Evolutionary conservation across 2,113 vertebrate species (phyloP), one percentile per base, ranked within the genome.

Genomic region (Campylomormyrus tamandua): DNA sequence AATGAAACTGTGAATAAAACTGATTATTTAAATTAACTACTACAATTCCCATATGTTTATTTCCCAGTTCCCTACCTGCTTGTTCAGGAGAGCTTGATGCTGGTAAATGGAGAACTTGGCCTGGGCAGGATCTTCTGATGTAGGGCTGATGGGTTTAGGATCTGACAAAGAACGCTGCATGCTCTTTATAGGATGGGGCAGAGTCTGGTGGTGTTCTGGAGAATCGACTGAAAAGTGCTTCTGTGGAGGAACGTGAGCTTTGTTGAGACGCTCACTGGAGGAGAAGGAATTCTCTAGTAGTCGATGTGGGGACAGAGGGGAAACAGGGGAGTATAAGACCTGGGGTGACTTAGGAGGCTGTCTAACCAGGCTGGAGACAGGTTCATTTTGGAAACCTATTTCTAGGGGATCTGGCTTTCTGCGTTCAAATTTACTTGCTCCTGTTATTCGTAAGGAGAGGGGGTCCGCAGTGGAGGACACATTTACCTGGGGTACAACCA

Each of bases 231-330:
- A 96, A 93, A 98, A 98, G 90, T 98, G 98, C 94, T 99, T 99
- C 96, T 99, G 98, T 1, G 98, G 98, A n/a, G 97, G 98, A 80
- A 99, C 98, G 0, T 99, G 98, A 90, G 98, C 98, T 94, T 98
- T 99, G 95, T 99, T 99, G 91, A 99, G 95, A 92, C 97, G 96
- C 93, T 99, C 98, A 0, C 95, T 98, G 92, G 98, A 97, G 92
- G 97, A 93, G 3, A 97, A 97, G 88, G 98, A 97, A 31, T 96
- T 96, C 90, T 99, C 98, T 92, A 99, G 95, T 87, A 98, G 96
- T 83, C 97, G 97, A 91, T 99, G 98, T 1, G 98, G 98, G 87
- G 98, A 99, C 86, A 99, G 95, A 0, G 98, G 98, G 0, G 98
- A 99, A 42, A 99, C 98, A 0, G 98, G 98, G 0, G 98, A 99